phyloP scores from a whole-genome alignment of 2,888 invertebrate genomes.

The Rotaria macrura region DNA sequence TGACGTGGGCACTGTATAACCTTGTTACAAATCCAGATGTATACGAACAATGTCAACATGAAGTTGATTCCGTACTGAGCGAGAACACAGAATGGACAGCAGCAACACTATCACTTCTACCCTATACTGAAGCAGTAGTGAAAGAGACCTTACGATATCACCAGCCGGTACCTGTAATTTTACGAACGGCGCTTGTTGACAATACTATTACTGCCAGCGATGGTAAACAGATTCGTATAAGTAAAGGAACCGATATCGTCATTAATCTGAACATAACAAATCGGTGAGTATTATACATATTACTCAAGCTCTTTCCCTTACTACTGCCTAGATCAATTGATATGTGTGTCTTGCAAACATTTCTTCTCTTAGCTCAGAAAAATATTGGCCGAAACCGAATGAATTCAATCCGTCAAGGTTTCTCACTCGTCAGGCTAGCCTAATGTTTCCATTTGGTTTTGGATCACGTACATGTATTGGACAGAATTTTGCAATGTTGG shows the following conservation, averaged over 20 bases:
- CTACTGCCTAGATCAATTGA: no score
- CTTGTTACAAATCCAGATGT: background rate
- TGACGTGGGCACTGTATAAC: background rate
- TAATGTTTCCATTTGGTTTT: background rate
- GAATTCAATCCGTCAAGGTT: background rate
- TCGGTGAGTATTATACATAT: no score
- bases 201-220: background rate
- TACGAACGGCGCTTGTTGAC: background rate
- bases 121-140: background rate
- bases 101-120: background rate
- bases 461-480: background rate
- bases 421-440: background rate
- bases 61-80: background rate
- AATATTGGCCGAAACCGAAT: background rate
- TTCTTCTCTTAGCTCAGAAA: background rate
- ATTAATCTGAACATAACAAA: no score
- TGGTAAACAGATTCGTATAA: background rate
- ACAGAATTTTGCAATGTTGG: background rate
- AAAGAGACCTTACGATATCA: background rate
- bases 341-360: no score
- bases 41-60: background rate
- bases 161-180: background rate
- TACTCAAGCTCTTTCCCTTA: no score
- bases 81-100: background rate
- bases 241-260: background rate